These are phyloP conservation scores for Aspidiotus rigidus DNA, from an alignment of 2,888 invertebrate genomes.

Conservation along the genomic window DNA sequence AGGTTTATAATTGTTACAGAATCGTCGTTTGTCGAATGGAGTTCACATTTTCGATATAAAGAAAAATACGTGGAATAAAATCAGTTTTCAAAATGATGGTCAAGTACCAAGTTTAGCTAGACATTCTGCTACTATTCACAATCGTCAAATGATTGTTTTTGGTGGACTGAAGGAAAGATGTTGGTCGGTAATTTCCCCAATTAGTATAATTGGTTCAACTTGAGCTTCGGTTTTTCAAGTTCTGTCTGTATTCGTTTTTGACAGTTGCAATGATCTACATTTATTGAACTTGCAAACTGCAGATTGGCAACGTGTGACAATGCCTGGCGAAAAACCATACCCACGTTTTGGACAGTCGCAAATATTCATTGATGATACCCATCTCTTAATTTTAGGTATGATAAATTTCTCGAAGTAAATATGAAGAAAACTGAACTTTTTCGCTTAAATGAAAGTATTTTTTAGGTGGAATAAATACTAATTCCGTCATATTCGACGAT, in stretches of 20 bases:
- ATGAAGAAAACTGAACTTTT: no score
- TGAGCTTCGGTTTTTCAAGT: no score
- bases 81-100: slow-evolving; percentile 46
- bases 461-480: slow-evolving; percentile 77
- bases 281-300: slow-evolving; percentile 67
- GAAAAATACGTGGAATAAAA: slow-evolving; percentile 67
- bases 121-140: slow-evolving; percentile 80
- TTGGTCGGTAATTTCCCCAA: slow-evolving; percentile 12
- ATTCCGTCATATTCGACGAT: slow-evolving; percentile 77
- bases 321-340: slow-evolving; percentile 60
- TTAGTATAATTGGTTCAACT: no score
- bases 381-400: slow-evolving; percentile 63
- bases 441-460: background rate
- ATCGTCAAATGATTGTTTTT: slow-evolving; percentile 73
- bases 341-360: slow-evolving; percentile 91
- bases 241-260: no score
- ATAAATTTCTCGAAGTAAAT: background rate
- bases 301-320: slow-evolving; percentile 67
- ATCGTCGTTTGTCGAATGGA: slow-evolving; percentile 29
- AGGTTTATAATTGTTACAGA: slow-evolving; percentile 7
- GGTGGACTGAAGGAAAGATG: slow-evolving; percentile 54
- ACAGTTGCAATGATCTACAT: slow-evolving; percentile 75
- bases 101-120: slow-evolving; percentile 68
- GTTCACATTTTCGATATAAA: slow-evolving; percentile 72
- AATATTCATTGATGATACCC: slow-evolving; percentile 64